Conservation (phyloP, 2,113 vertebrate genomes). For the Rhegmatorhina hoffmannsi region DNA sequence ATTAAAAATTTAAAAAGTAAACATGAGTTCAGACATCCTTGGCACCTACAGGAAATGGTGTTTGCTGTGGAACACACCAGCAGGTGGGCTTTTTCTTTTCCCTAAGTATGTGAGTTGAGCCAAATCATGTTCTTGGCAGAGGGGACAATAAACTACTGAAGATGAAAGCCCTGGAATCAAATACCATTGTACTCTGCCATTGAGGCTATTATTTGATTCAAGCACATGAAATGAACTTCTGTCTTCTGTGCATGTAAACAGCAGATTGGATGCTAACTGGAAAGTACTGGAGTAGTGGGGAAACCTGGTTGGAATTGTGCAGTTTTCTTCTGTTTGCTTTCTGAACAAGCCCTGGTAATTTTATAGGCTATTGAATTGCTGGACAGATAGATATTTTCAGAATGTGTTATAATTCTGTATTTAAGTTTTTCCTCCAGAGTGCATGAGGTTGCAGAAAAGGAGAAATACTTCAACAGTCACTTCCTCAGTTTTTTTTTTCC, state of each 20-base stretch:
- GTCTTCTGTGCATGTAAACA: neutral
- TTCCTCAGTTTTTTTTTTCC: neutral
- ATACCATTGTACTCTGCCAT: neutral
- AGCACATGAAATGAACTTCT: neutral
- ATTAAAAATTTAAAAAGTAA: neutral
- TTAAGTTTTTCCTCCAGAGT: neutral
- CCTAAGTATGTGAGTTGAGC: neutral
- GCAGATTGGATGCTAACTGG: neutral
- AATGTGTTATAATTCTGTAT: neutral
- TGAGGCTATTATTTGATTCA: neutral
- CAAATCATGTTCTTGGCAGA: neutral
- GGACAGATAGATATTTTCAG: neutral
- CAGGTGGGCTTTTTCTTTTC: neutral
- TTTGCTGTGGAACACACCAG: neutral
- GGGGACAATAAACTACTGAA: neutral
- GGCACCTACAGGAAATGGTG: neutral
- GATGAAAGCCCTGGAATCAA: neutral
- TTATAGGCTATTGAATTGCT: neutral
- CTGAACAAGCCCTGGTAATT: neutral
- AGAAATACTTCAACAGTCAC: neutral
- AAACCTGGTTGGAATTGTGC: neutral
- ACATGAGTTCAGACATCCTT: neutral
- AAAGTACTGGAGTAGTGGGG: neutral
- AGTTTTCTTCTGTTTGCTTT: conserved; percentile 16
- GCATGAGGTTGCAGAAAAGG: neutral